Evolutionary conservation across 2,797 vertebrate species (phyloP), one percentile per base, ranked within the genome.

Genomic region (Poeciliopsis infans): DNA sequence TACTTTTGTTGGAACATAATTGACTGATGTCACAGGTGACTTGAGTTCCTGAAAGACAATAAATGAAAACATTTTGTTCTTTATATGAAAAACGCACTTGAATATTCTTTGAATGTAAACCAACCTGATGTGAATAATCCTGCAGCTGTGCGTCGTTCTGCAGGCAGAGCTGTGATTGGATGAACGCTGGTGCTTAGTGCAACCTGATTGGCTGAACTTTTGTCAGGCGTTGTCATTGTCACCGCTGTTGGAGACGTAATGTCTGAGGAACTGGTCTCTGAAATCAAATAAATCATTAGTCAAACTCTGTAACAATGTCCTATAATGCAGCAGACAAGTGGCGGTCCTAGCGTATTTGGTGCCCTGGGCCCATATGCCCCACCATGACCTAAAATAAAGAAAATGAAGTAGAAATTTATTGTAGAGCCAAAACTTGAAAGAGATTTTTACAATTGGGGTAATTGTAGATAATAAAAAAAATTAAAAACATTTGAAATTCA

Each of bases 1-100:
- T 89, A 95, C 95, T 85, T 36, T 78, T 18, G 64, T 78, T 84
- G 82, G 91, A 88, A 23, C 94, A 95, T 47, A 93, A 89, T 31
- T 87, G 81, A 11, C 76, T 84, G 79, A 91, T 76, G 80, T 89
- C 28, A 86, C 94, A 95, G 16, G 82, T 86, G 36, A 85, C 23
- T 11, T 61, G 11, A 7, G 78, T 72, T 7, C 69, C 91, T 94
- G 66, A 73, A 76, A 77, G 15, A 57, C 0, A 43, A 72, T 36
- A 66, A 15, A 71, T 12, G 2, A 7, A n/a, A 49, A 51, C 61
- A 41, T 15, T 47, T 79, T 81, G 10, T 25, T 75, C 16, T 73
- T 28, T 49, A 39, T 3, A 61, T 61, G 4, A 39, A 16, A 47
- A 61, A 43, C 45, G 47, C 3, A 41, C n/a, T 23, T 13, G 25